Evolutionary conservation across 2,113 vertebrate genomes (phyloP).

Genomic region (Manacus vitellinus): DNA sequence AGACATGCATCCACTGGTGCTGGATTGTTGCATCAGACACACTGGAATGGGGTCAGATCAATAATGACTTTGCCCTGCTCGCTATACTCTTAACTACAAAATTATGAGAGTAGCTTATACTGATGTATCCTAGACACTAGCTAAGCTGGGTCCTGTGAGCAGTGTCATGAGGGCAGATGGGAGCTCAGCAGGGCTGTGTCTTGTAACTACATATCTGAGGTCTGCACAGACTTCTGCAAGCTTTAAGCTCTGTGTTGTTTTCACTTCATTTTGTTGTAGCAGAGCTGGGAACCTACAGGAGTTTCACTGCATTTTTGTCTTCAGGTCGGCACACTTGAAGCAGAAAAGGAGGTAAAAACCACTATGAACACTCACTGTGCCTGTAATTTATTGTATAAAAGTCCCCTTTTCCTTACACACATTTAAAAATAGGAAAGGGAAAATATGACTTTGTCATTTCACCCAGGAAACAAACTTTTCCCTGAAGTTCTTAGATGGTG

Average conservation of each 20-base stretch:
- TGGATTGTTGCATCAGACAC: not conserved
- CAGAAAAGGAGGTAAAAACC: not conserved
- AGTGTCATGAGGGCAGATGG: not conserved
- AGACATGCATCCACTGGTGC: not conserved
- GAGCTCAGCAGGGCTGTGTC: not conserved
- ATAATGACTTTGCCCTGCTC: not conserved
- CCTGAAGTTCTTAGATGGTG: not conserved
- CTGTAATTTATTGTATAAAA: not conserved
- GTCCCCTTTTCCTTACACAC: accelerated
- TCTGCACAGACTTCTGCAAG: not conserved
- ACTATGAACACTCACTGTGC: not conserved
- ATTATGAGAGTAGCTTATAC: not conserved
- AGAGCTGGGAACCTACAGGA: not conserved
- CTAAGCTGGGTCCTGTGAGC: not conserved
- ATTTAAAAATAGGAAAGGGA: not conserved
- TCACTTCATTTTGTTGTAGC: not conserved
- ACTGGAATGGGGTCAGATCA: not conserved
- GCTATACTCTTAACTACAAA: not conserved
- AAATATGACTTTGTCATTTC: not conserved
- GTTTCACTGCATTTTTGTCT: not conserved
- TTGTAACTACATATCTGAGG: not conserved
- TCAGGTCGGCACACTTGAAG: not conserved
- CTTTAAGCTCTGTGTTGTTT: not conserved
- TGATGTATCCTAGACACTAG: not conserved
- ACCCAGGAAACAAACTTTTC: not conserved